These are phyloP conservation scores for Garrulus glandarius DNA, from an alignment of 2,797 vertebrate species.

Conservation along the genomic window DNA sequence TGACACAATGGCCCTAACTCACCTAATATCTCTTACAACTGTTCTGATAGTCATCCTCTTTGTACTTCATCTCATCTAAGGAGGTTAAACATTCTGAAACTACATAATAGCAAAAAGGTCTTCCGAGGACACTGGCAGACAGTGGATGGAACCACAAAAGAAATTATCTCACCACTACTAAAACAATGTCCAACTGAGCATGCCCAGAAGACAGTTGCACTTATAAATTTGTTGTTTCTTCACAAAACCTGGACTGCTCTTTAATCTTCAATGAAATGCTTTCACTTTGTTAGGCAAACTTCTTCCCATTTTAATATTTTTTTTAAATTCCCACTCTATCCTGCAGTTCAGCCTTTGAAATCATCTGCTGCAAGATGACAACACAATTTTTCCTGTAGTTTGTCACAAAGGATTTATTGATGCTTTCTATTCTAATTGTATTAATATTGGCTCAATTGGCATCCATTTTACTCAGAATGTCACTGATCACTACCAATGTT, in stretches of 20 bases:
- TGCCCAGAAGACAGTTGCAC: background rate
- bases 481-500: background rate
- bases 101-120: background rate
- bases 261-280: background rate
- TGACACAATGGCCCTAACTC: background rate
- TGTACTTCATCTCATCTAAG: background rate
- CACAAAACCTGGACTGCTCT: background rate
- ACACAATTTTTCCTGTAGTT: background rate
- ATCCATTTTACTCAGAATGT: background rate
- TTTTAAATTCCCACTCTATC: rapidly evolving
- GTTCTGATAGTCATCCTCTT: background rate
- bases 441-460: background rate
- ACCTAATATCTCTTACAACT: background rate
- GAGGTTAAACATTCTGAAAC: background rate
- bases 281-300: background rate
- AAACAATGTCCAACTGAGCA: background rate
- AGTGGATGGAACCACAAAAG: background rate
- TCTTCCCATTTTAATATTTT: background rate
- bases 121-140: background rate
- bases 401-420: background rate
- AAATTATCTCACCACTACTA: background rate
- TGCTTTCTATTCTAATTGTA: background rate
- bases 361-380: background rate
- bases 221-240: background rate
- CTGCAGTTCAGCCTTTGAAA: background rate